Evolutionary conservation across 2,888 invertebrate species (phyloP).

Genomic region (Athrips mouffetella): DNA sequence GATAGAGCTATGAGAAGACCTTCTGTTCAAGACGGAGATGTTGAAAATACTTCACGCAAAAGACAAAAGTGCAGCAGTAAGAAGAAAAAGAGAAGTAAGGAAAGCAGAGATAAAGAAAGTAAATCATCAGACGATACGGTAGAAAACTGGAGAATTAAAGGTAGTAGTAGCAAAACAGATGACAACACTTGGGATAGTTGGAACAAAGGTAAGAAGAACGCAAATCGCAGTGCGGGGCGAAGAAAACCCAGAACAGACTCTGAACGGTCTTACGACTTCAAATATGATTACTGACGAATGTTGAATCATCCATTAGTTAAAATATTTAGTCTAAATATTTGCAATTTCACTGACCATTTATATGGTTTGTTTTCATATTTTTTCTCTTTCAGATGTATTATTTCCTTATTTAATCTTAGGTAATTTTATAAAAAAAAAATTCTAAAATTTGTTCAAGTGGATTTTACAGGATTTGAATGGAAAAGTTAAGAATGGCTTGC

Average conservation of each 20-base stretch:
- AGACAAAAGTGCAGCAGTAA: background rate
- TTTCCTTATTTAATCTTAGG: no score
- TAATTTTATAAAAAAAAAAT: no score
- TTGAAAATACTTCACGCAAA: background rate
- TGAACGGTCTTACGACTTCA: conserved; percentile 39
- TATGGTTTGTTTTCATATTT: no score
- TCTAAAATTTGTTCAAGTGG: no score
- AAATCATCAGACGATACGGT: background rate
- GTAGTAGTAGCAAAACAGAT: background rate
- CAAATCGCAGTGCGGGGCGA: background rate
- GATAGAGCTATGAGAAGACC: conserved; percentile 1
- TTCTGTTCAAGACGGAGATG: background rate
- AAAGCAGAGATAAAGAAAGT: background rate
- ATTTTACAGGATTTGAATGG: no score
- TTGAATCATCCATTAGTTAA: background rate
- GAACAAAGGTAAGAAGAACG: conserved; percentile 12
- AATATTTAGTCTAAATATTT: background rate
- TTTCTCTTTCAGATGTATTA: no score
- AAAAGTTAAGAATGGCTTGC: no score
- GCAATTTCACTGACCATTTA: no score
- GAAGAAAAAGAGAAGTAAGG: background rate
- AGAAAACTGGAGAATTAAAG: conserved; percentile 1
- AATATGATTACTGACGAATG: conserved; percentile 42
- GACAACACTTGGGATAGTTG: conserved; percentile 11
- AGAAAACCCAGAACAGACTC: conserved; percentile 21